These are phyloP conservation scores for Nibea coibor DNA, from an alignment of 2,113 vertebrate species.

Conservation along the genomic window DNA sequence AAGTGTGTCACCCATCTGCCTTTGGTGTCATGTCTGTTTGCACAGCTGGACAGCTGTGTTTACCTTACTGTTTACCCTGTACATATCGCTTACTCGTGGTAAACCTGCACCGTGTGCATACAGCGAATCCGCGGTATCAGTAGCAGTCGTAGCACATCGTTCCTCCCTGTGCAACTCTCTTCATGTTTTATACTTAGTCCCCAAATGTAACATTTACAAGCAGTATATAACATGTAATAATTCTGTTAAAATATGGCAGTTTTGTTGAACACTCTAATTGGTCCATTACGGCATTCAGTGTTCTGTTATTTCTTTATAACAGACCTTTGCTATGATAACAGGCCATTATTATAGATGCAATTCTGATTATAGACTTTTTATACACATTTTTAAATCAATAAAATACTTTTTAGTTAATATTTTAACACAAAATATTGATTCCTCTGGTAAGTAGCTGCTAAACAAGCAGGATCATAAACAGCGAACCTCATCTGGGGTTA, in stretches of 20 bases:
- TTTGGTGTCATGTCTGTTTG: slow-evolving; percentile 19
- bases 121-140: neutral
- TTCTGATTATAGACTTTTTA: no score
- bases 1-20: neutral
- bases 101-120: neutral
- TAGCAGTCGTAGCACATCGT: neutral
- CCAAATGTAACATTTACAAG: neutral
- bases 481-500: no score
- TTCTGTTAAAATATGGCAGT: neutral
- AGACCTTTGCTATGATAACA: no score
- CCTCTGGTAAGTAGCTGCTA: no score
- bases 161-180: neutral
- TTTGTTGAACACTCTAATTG: no score
- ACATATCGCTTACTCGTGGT: slow-evolving; percentile 1
- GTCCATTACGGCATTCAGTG: no score
- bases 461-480: no score
- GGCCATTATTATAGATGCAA: no score
- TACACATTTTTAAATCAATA: no score
- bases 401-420: no score
- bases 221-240: neutral
- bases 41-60: slow-evolving; percentile 34
- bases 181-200: neutral
- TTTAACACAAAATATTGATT: no score
- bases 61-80: slow-evolving; percentile 15
- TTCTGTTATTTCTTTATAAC: no score